Evolutionary conservation across 2,113 vertebrate species (phyloP), one percentile per base, ranked within the genome.

Genomic region (Riparia riparia): DNA sequence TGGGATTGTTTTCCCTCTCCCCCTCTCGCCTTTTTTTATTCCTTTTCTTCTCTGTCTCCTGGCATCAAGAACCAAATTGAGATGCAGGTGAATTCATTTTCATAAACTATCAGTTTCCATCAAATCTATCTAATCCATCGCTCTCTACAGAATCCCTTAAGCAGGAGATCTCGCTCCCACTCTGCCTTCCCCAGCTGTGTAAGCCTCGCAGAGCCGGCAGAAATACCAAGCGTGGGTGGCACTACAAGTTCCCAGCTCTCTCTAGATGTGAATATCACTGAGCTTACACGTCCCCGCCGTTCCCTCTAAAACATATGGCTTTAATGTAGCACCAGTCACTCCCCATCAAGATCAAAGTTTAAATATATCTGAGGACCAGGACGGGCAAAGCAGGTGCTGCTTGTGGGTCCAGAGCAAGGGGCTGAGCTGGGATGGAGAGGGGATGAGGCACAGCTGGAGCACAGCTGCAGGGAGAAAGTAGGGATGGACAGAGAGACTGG

Each of bases 171-270:
- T 63, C 28, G 61, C 82, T 82, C 94, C 94, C 86, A 86, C 95
- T 85, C 76, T 95, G 87, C 74, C 63, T 53, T 85, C 65, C 63
- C 32, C 58, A 86, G 82, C 78, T 93, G 74, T 85, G 63, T 80
- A 61, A 96, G 92, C 91, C 91, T 90, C 87, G 56, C 93, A 79
- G 95, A 96, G 95, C 92, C 68, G 82, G 93, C 91, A 95, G 94
- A 96, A 96, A 95, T 93, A 95, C 89, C 96, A 95, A 66, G 95
- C 78, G 90, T 95, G 95, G 97, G 95, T 96, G 96, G 95, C 94
- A 94, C 72, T 61, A 32, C 89, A 80, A 96, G 94, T 95, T 96
- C 91, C 94, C 95, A 94, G 88, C 92, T 93, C 93, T 86, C 87
- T 87, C 79, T 94, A 86, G 86, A 93, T 94, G 94, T 89, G 93